Conservation (phyloP, 2,797 vertebrate species). For the Pteropus rufus region DNA sequence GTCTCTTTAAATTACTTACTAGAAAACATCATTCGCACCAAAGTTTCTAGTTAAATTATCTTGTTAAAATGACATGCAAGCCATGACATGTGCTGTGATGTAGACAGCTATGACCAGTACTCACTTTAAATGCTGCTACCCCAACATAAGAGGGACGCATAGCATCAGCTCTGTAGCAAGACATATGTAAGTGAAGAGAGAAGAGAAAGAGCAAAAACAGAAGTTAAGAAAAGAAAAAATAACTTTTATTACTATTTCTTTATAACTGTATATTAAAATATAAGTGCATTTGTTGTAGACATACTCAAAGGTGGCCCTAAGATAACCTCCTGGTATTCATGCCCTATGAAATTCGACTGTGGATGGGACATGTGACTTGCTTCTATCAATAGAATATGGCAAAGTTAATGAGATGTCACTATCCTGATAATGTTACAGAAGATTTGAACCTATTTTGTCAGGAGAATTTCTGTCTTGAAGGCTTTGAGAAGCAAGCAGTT, state of each 20-base stretch:
- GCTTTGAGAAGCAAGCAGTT: neutral
- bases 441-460: neutral
- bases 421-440: neutral
- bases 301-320: neutral
- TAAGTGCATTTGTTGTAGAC: neutral
- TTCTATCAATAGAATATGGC: neutral
- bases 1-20: neutral
- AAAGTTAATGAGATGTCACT: neutral
- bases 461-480: neutral
- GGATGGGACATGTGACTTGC: neutral
- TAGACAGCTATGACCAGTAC: neutral
- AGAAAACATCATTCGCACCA: neutral
- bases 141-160: neutral
- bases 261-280: neutral
- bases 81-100: neutral
- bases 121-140: neutral
- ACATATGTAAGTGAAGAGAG: neutral
- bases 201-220: neutral
- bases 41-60: neutral
- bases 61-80: neutral
- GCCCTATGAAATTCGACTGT: neutral
- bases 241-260: neutral
- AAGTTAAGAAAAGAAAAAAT: neutral
- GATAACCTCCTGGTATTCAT: neutral
- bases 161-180: neutral